A percentile compares a stretch with the other conserved stretches of the same genome.
phyloP scores from a whole-genome alignment of 2,113 vertebrate genomes.

The crab-eating macaque (Macaca fascicularis) region DNA sequence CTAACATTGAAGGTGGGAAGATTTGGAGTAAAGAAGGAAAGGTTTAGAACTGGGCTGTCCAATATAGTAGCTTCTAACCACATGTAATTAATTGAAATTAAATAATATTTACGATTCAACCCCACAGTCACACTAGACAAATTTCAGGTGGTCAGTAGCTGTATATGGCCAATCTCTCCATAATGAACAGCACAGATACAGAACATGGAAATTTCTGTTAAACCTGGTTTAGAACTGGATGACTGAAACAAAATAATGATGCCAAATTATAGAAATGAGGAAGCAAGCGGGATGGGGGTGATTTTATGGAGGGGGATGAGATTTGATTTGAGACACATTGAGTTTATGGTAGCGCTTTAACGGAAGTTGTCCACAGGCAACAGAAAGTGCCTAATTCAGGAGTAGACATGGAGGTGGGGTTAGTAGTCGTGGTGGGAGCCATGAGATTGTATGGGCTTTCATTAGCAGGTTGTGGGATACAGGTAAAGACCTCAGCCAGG shows the following conservation, averaged over 20 bases:
- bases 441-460: background rate
- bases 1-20: background rate
- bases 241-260: background rate
- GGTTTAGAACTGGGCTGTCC: background rate
- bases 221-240: background rate
- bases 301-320: background rate
- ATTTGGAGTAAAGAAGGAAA: background rate
- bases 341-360: background rate
- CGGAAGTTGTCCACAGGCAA: background rate
- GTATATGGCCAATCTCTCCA: background rate
- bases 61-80: background rate
- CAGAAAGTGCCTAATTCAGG: background rate
- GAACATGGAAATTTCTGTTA: background rate
- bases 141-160: background rate
- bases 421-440: background rate
- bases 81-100: background rate
- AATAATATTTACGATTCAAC: background rate
- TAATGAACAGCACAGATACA: background rate
- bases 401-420: background rate
- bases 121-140: background rate
- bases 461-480: too few relatives aligned
- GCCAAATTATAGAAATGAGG: background rate
- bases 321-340: background rate
- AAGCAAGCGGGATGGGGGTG: background rate
- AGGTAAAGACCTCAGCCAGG: background rate